Percentiles rank a stretch among this genome's conserved stretches.
These are phyloP conservation scores for Acanthis flammea DNA, from an alignment of 2,797 vertebrate species.

Conservation along the genomic window DNA sequence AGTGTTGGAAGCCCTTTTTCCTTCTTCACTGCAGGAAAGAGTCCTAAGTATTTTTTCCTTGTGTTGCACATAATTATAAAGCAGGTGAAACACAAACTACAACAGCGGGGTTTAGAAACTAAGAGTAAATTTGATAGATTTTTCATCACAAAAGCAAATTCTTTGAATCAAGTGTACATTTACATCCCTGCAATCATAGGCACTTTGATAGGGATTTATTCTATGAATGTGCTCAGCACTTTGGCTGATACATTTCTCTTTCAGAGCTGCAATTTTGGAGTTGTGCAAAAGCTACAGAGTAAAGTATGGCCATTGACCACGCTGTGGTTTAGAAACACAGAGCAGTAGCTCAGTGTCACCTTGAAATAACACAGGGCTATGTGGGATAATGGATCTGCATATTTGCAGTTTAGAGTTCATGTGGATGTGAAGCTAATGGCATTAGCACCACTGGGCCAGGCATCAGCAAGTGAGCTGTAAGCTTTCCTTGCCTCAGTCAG, in stretches of 20 bases:
- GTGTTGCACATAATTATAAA: not conserved
- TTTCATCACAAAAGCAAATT: not conserved
- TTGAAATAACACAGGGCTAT: not conserved
- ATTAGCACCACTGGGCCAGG: not conserved
- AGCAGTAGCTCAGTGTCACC: not conserved
- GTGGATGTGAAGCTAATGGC: not conserved
- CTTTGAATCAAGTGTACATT: not conserved
- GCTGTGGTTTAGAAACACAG: not conserved
- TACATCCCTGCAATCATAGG: not conserved
- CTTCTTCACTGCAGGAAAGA: not conserved
- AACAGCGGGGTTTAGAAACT: not conserved
- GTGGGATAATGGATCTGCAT: not conserved
- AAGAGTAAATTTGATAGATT: not conserved
- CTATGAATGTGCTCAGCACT: not conserved
- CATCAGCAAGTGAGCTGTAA: not conserved
- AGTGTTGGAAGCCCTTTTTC: not conserved
- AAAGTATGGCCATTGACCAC: not conserved
- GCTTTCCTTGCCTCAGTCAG: not conserved
- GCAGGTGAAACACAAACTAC: not conserved
- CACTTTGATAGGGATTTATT: not conserved
- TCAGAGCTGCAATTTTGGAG: not conserved
- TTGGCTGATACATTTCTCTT: not conserved
- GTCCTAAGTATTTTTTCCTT: not conserved
- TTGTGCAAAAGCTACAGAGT: not conserved
- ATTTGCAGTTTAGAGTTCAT: not conserved